Evolutionary conservation across 2,113 vertebrate species (phyloP).

Genomic region (Hiodon tergisus): DNA sequence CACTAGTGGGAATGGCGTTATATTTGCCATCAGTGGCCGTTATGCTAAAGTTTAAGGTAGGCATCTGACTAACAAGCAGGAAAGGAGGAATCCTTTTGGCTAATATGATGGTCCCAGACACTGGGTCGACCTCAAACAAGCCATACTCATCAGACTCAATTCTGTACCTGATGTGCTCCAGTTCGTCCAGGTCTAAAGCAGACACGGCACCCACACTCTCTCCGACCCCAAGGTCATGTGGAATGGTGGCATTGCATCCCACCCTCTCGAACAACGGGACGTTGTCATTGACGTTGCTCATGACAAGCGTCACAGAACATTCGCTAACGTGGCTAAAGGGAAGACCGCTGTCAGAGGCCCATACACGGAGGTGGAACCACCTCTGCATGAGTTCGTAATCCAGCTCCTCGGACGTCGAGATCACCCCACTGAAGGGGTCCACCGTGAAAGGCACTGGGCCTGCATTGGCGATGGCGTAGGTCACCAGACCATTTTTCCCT

Average conservation of each 20-base stretch:
- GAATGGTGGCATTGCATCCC: slow-evolving; percentile 79
- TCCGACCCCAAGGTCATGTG: slow-evolving; percentile 66
- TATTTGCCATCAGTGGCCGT: slow-evolving; percentile 81
- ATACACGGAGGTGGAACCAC: slow-evolving; percentile 77
- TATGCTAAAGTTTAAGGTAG: slow-evolving; percentile 71
- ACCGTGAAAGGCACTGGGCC: slow-evolving; percentile 75
- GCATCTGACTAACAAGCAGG: slow-evolving; percentile 37
- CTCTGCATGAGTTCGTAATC: slow-evolving; percentile 93
- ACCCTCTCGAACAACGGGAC: slow-evolving; percentile 82
- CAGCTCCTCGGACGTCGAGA: slow-evolving; percentile 76
- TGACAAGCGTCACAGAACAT: slow-evolving; percentile 73
- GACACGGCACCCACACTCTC: slow-evolving; percentile 67
- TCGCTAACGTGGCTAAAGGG: slow-evolving; percentile 83
- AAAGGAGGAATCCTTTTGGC: slow-evolving; percentile 59
- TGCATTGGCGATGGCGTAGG: slow-evolving; percentile 72
- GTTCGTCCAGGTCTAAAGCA: slow-evolving; percentile 85
- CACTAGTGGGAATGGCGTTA: slow-evolving; percentile 66
- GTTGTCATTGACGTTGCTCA: slow-evolving; percentile 92
- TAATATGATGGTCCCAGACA: slow-evolving; percentile 74
- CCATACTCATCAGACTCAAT: slow-evolving; percentile 76
- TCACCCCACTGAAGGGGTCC: slow-evolving; percentile 77
- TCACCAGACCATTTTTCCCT: slow-evolving; percentile 80
- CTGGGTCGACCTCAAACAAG: slow-evolving; percentile 74
- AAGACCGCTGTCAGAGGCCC: slow-evolving; percentile 87
- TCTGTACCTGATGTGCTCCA: slow-evolving; percentile 78